Percentiles rank a stretch among this genome's conserved stretches.
Evolutionary conservation across 2,113 vertebrate species (phyloP).

Genomic region (Campylomormyrus numenius): DNA sequence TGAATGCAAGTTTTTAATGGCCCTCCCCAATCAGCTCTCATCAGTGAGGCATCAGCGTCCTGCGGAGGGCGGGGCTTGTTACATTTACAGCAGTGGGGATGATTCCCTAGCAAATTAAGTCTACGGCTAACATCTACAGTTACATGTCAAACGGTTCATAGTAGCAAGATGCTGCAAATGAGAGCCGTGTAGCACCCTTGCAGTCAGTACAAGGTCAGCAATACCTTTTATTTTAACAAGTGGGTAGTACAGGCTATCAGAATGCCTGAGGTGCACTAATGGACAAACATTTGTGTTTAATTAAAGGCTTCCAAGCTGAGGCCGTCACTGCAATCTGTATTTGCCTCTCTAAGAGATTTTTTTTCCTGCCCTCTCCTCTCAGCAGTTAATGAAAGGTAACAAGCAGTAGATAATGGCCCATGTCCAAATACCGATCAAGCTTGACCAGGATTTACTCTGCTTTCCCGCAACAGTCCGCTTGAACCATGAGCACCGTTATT

Average conservation of each 20-base stretch:
- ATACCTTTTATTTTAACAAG: not conserved
- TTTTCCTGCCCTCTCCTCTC: not conserved
- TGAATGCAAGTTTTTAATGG: not conserved
- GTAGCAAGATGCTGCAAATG: not conserved
- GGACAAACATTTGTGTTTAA: slow-evolving; percentile 12
- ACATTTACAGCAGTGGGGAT: not conserved
- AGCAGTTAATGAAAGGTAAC: slow-evolving; percentile 13
- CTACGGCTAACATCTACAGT: not conserved
- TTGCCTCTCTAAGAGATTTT: not conserved
- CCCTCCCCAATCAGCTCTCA: not conserved
- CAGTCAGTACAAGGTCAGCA: not conserved
- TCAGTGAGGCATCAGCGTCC: not conserved
- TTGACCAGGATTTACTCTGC: not conserved
- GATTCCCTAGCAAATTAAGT: not conserved
- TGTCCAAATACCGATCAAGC: not conserved
- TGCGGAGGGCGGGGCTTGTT: not conserved
- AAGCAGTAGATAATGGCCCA: not conserved
- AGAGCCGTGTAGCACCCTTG: not conserved
- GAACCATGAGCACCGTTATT: not conserved
- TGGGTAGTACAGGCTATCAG: not conserved
- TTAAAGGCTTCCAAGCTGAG: slow-evolving; percentile 1
- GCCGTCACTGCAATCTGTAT: not conserved
- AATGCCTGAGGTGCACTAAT: slow-evolving; percentile 10
- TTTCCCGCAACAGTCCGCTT: not conserved
- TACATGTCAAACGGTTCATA: not conserved